Evolutionary conservation across 2,888 invertebrate species (phyloP).

Genomic region (Habrosyne pyritoides): DNA sequence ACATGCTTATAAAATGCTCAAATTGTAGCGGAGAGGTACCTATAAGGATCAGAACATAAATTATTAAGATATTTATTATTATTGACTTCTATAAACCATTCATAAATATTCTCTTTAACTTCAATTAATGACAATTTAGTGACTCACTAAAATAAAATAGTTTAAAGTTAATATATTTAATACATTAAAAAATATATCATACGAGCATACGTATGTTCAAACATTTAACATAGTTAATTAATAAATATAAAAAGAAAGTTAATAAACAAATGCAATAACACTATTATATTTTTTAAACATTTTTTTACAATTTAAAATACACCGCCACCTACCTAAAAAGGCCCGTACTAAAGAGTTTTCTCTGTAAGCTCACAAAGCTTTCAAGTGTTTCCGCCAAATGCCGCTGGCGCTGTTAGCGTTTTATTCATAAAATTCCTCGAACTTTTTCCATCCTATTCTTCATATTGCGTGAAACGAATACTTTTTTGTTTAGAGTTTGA

Average conservation of each 20-base stretch:
- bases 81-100: no score
- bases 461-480: background rate
- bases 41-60: background rate
- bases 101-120: no score
- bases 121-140: no score
- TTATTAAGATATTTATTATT: no score
- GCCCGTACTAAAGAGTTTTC: constrained; percentile 51
- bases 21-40: background rate
- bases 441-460: background rate
- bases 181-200: no score
- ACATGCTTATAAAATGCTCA: background rate
- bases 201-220: no score
- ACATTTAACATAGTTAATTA: no score
- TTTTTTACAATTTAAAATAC: constrained; percentile 14
- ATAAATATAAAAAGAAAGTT: no score
- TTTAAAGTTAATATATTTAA: no score
- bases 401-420: constrained; percentile 54
- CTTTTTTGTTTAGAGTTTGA: background rate
- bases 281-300: no score
- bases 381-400: constrained; percentile 36
- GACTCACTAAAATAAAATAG: no score
- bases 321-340: constrained; percentile 58
- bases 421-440: constrained; percentile 17
- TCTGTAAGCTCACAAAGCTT: constrained; percentile 48
- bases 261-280: no score